Evolutionary conservation across 2,113 vertebrate genomes (phyloP), one percentile per base, ranked within the genome.

Genomic region (Propithecus coquereli): DNA sequence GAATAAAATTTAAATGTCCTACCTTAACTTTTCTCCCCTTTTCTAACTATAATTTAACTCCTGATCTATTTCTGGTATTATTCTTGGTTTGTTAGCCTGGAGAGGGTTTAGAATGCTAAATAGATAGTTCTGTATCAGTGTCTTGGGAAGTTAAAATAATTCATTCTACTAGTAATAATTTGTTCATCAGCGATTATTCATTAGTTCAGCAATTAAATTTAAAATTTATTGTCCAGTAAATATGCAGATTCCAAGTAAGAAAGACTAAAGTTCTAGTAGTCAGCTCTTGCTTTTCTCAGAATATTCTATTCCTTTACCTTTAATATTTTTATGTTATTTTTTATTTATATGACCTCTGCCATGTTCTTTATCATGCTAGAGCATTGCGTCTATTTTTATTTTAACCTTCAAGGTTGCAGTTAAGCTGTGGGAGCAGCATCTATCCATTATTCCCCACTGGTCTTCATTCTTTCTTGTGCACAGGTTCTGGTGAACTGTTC

Each of bases 1-100:
- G 98, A 99, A 99, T 99, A 99, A 99, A 99, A 99, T 97, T 98
- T 98, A 99, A 98, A 99, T 99, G 99, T 99, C 98, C 98, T 98
- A 98, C 98, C 98, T 98, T 98, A 97, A 97, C 92, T 96, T 98
- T 97, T 98, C 86, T 98, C 87, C 95, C 94, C 97, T 97, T 97
- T 95, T 97, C 97, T 98, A 98, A 97, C 97, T 91, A 13, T 95
- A 89, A 95, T 94, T 92, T 84, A 94, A 94, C 89, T 96, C 87
- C 88, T 90, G 25, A 63, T 95, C 89, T 94, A 1, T 92, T 96
- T 87, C 89, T 91, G 89, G 80, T 97, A 57, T 85, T 77, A 82
- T 50, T 76, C 71, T 87, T 95, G 92, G 68, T 89, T 76, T 61
- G 5, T 73, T 40, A 91, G 54, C 59, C 74, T 68, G 25, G 43